Conservation (phyloP, 2,888 invertebrate genomes). For the Xanthorhoe designata region DNA sequence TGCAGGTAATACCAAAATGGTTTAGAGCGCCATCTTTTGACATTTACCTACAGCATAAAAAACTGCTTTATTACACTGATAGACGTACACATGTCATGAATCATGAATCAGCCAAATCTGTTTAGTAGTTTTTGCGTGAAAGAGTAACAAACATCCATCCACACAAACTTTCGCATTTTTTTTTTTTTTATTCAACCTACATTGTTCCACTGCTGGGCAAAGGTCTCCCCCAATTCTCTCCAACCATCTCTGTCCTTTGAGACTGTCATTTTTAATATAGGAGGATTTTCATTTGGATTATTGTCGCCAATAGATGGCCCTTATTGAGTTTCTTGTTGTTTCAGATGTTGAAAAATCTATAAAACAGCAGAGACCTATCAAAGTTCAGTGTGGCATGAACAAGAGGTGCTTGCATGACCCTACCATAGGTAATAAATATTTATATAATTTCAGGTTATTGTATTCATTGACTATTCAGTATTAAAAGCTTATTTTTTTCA, state of each 20-base stretch:
- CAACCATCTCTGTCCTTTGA: too few species aligned
- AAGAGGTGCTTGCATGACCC: constrained; percentile 74
- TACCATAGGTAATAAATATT: constrained; percentile 58
- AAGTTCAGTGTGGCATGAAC: constrained; percentile 72
- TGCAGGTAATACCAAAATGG: constrained; percentile 61
- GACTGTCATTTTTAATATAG: too few species aligned
- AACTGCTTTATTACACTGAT: neutral
- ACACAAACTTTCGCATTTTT: too few species aligned
- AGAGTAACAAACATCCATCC: too few species aligned
- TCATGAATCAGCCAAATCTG: too few species aligned
- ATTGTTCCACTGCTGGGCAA: too few species aligned
- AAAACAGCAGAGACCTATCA: constrained; percentile 74
- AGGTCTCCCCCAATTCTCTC: neutral
- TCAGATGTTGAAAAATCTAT: constrained; percentile 72
- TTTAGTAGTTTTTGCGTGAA: too few species aligned
- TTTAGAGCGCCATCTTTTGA: constrained; percentile 5
- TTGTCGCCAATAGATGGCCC: neutral
- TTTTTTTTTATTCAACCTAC: too few species aligned
- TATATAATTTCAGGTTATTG: neutral
- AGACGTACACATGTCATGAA: too few species aligned
- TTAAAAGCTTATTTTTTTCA: constrained; percentile 33
- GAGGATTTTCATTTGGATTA: too few species aligned
- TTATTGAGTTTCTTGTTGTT: constrained; percentile 37
- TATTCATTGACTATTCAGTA: too few species aligned
- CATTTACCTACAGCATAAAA: neutral